Base-by-base conservation (phyloP, 1,140 invertebrate genomes). In the Neotoxoptera formosana region DNA sequence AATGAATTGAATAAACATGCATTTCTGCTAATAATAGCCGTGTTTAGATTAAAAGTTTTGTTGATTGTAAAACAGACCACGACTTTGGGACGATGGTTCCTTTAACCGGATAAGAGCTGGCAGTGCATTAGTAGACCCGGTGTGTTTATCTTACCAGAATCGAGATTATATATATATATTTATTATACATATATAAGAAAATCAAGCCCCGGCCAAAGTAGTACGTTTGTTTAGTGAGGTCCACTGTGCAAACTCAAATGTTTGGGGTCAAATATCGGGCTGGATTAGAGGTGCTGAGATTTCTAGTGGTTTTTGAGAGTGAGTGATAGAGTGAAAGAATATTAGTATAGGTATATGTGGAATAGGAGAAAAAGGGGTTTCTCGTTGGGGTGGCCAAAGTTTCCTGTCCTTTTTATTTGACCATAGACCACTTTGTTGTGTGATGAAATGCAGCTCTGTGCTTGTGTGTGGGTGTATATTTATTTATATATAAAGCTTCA, bases 51-150 rank as follows among this genome's bases (percentile, higher is more conserved):
- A 48, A 30, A 48, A 88, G 86, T 88, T n/a, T 88, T 9, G 56
- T 90, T 41, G 53, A 41, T 90, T 67, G n/a, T 60, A 90, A 67
- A 67, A 67, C 53, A 67, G 34, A 90, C 89, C 36, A n/a, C 36
- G 89, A 67, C 30, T 45, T 67, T 25, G 25, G 21, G 25, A 8
- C 23, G 51, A 89, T 23, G 48, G 88, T 21, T 67, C 36, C 53
- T 90, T 90, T 90, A 67, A 67, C 89, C 89, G 89, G 89, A 90
- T 90, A 90, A 60, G 89, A 90, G 89, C 41, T n/a, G 53, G 51
- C 88, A 60, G 36, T 90, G 89, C 89, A 90, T 90, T 90, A 90
- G 53, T n/a, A n/a, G 41, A n/a, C 36, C 25, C 17, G 56, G 9
- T 56, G 25, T 90, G 89, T 90, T 90, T 90, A 90, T 56, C 30